A percentile compares a stretch with the other conserved stretches of the same genome.
Conservation (phyloP, 2,888 invertebrate species). For the Cheilosia impressa region DNA sequence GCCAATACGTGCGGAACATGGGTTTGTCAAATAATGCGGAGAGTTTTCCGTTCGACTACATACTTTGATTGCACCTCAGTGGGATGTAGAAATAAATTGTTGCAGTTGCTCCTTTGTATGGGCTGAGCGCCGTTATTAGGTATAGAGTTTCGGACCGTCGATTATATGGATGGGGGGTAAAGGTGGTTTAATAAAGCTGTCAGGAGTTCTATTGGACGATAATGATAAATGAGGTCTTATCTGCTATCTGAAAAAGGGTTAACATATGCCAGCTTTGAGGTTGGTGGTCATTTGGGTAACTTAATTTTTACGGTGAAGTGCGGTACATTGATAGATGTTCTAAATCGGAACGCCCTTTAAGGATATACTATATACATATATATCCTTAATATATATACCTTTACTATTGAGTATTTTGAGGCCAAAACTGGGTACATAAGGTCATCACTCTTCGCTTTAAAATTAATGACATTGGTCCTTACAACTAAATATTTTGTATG, state of each 20-base stretch:
- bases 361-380: no score
- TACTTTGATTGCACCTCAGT: slow-evolving; percentile 16
- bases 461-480: no score
- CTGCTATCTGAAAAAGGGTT: no score
- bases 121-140: background rate
- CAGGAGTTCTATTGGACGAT: slow-evolving; percentile 23
- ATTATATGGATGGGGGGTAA: background rate
- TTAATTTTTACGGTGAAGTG: no score
- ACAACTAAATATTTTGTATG: no score
- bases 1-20: slow-evolving; percentile 28
- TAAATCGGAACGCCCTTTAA: no score
- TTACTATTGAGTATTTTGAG: no score
- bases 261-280: background rate
- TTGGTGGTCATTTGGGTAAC: no score
- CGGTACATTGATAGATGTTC: no score
- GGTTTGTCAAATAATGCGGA: background rate
- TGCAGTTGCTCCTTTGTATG: background rate
- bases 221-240: slow-evolving; percentile 2
- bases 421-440: no score
- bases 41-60: slow-evolving; percentile 1
- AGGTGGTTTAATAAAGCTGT: slow-evolving; percentile 44
- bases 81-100: slow-evolving; percentile 9
- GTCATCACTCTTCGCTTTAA: no score
- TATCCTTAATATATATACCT: no score
- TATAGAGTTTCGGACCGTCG: slow-evolving; percentile 14